These are phyloP conservation scores for Chirona hameri DNA, from an alignment of 2,888 invertebrate genomes.

Conservation along the genomic window DNA sequence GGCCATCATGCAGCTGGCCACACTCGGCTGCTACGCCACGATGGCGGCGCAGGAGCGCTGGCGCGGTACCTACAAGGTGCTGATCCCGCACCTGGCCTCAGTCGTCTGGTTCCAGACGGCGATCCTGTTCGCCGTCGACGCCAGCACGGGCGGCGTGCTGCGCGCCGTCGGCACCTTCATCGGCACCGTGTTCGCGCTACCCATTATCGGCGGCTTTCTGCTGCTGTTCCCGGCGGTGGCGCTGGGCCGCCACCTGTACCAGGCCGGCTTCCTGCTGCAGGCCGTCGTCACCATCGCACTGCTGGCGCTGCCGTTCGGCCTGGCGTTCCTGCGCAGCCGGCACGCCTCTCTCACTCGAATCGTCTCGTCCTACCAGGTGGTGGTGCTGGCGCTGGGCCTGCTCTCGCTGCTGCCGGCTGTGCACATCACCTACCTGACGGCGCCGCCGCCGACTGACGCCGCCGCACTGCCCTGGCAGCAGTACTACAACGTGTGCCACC, in stretches of 20 bases:
- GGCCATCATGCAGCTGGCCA: constrained; percentile 67
- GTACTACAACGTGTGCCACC: constrained; percentile 71
- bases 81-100: constrained; percentile 83
- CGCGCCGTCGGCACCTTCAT: constrained; percentile 72
- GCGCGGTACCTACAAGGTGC: constrained; percentile 72
- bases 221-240: constrained; percentile 70
- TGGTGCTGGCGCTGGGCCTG: not conserved
- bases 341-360: not conserved
- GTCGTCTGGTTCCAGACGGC: constrained; percentile 80
- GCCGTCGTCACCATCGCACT: constrained; percentile 58
- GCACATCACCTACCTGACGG: constrained; percentile 25
- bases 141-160: constrained; percentile 65
- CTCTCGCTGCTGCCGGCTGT: constrained; percentile 4
- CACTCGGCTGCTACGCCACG: constrained; percentile 65
- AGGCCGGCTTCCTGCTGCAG: constrained; percentile 62
- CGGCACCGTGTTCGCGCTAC: constrained; percentile 73
- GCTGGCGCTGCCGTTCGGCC: constrained; percentile 58
- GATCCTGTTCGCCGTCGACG: constrained; percentile 74
- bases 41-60: constrained; percentile 72
- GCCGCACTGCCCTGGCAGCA: constrained; percentile 66
- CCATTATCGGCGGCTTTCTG: constrained; percentile 70
- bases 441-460: constrained; percentile 5
- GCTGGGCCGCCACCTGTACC: constrained; percentile 65
- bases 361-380: not conserved
- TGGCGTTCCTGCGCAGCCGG: constrained; percentile 41